Evolutionary conservation across 1,140 invertebrate species (phyloP), one percentile per base, ranked within the genome.

Genomic region (Hestina assimilis): DNA sequence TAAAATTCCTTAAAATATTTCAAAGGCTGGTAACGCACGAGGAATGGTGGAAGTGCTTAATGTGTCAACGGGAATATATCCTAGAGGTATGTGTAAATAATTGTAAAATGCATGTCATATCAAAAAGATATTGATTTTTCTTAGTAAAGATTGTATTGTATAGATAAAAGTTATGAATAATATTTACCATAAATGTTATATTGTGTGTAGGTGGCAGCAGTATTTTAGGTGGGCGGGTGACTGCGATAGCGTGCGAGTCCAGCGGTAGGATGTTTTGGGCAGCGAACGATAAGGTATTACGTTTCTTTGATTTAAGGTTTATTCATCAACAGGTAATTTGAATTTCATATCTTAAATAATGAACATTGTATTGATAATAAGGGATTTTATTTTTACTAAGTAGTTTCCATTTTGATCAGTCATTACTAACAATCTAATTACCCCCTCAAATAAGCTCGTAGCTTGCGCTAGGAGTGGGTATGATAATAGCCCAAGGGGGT

Each of bases 21-120:
- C 11, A 26, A 59, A 94, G 92, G 93, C 93, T 56, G 95, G 95
- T 1, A 97, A 95, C 78, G 92, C 91, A 8, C 91, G 91, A 74
- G 94, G 95, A 23, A 89, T 94, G 75, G 90, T 97, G 2, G 92
- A 94, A 78, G 92, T 96, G 23, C 89, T 96, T 26, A 97, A 97
- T 83, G 91, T 97, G 3, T 97, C 96, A 0, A 97, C 96, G 15
- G 96, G 96, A 59, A 95, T 95, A 66, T 95, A 94, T 78, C 91
- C 92, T 1, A 90, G 92, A 89, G 92, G 92, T 83, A 62, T 74
- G 57, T 31, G 14, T 7, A 28, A 14, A 45, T 19, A n/a, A 1
- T 35, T 45, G n/a, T n/a, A n/a, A n/a, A n/a, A n/a, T n/a, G n/a
- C n/a, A n/a, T n/a, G n/a, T n/a, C n/a, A n/a, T n/a, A n/a, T n/a